Conservation (phyloP, 2,888 invertebrate species). For the Escarpia spicata region DNA sequence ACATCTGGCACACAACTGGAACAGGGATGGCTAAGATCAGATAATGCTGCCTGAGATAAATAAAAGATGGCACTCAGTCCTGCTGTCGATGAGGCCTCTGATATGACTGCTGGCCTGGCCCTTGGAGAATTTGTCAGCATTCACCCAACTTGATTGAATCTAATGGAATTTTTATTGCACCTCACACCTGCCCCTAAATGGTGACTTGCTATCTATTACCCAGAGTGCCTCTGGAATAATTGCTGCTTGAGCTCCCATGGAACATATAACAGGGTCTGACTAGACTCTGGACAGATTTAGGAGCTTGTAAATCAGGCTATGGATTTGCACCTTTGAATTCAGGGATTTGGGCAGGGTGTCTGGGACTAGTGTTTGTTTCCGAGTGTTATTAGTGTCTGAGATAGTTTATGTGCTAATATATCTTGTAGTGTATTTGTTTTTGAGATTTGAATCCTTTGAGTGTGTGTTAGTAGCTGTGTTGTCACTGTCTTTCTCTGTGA, state of each 20-base stretch:
- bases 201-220: not conserved
- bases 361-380: not conserved
- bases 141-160: conserved; percentile 13
- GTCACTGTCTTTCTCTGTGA: too few species aligned
- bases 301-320: not conserved
- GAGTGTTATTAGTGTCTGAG: not conserved
- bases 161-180: not conserved
- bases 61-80: not conserved
- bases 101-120: not conserved
- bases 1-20: too few species aligned
- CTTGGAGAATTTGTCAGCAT: not conserved
- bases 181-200: not conserved
- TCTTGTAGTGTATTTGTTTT: not conserved
- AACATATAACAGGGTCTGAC: not conserved
- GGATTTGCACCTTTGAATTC: not conserved
- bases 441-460: not conserved
- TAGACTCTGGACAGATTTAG: not conserved
- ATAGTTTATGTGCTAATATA: too few species aligned
- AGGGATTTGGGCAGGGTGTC: not conserved
- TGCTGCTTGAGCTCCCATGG: not conserved
- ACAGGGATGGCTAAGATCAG: not conserved
- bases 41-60: not conserved
- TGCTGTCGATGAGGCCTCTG: not conserved
- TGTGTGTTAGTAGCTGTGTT: not conserved
- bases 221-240: not conserved